Percentiles rank a stretch among this genome's conserved stretches.
Evolutionary conservation across 1,140 invertebrate genomes (phyloP).

Genomic region (Palaemon carinicauda): DNA sequence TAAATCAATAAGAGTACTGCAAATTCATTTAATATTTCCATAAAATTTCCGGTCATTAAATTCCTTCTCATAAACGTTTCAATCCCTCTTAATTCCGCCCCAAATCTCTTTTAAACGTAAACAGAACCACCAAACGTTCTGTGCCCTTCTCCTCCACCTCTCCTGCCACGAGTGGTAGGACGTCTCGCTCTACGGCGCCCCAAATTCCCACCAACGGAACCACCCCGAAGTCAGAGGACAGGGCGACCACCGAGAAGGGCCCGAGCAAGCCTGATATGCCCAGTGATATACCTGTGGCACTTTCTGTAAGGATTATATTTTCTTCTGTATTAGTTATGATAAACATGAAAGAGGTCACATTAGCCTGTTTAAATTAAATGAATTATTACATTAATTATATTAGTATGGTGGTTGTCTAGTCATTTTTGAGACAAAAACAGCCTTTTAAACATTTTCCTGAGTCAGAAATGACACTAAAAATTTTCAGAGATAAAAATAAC

Average conservation of each 20-base stretch:
- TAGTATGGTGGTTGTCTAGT: too few species aligned
- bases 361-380: too few species aligned
- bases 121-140: neutral
- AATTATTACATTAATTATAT: too few species aligned
- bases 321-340: neutral
- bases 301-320: conserved; percentile 26
- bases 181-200: neutral
- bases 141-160: neutral
- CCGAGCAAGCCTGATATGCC: conserved; percentile 2
- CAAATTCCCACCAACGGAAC: neutral
- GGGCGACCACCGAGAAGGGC: neutral
- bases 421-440: too few species aligned
- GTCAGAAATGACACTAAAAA: too few species aligned
- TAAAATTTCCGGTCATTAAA: neutral
- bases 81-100: neutral
- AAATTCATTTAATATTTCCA: too few species aligned
- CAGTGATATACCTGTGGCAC: conserved; percentile 37
- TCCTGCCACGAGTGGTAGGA: neutral
- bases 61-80: neutral
- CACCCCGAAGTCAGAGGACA: neutral
- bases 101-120: too few species aligned
- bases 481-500: too few species aligned
- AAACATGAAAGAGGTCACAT: too few species aligned
- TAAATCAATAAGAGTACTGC: too few species aligned
- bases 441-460: too few species aligned